Percentiles rank a stretch among this genome's conserved stretches.
phyloP scores from a whole-genome alignment of 2,888 invertebrate species.

The Drosophila macrospina region DNA sequence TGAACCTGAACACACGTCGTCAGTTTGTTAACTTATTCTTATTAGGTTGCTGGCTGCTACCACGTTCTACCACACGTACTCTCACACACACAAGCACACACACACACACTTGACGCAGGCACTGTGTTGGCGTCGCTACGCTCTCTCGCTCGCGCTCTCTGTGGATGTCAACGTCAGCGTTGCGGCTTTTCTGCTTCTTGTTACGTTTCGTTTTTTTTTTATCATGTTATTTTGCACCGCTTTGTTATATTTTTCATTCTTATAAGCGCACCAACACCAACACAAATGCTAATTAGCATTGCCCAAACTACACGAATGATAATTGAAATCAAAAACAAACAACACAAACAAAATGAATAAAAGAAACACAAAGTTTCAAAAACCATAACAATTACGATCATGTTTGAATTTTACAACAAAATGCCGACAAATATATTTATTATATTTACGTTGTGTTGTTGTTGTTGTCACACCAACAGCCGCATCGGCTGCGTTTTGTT shows the following conservation, averaged over 20 bases:
- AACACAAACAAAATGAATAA: constrained; percentile 10
- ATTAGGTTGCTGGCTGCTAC: constrained; percentile 55
- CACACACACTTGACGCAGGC: constrained; percentile 1
- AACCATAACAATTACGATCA: constrained; percentile 27
- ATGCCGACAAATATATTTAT: constrained; percentile 47
- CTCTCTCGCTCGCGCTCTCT: constrained; percentile 16
- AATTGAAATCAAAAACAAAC: constrained; percentile 30
- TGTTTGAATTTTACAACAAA: constrained; percentile 30
- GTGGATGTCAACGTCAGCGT: constrained; percentile 73
- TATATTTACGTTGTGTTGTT: constrained; percentile 68
- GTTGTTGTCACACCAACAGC: constrained; percentile 3
- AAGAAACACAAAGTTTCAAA: constrained; percentile 36
- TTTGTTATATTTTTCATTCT: constrained; percentile 66
- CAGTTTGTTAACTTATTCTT: constrained; percentile 78
- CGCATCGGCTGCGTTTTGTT: constrained; percentile 2
- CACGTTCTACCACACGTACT: constrained; percentile 60
- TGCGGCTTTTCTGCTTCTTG: constrained; percentile 78
- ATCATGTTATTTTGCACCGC: constrained; percentile 68
- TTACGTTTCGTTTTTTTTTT: constrained; percentile 43
- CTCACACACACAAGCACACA: constrained; percentile 21
- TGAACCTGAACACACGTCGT: constrained; percentile 66
- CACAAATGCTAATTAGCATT: constrained; percentile 65
- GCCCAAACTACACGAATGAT: constrained; percentile 37
- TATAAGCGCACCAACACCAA: constrained; percentile 52
- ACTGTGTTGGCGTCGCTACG: not conserved